Percentiles rank a stretch among this genome's conserved stretches.
Evolutionary conservation across 2,797 vertebrate genomes (phyloP).

Genomic region (Ceyx erithaca): DNA sequence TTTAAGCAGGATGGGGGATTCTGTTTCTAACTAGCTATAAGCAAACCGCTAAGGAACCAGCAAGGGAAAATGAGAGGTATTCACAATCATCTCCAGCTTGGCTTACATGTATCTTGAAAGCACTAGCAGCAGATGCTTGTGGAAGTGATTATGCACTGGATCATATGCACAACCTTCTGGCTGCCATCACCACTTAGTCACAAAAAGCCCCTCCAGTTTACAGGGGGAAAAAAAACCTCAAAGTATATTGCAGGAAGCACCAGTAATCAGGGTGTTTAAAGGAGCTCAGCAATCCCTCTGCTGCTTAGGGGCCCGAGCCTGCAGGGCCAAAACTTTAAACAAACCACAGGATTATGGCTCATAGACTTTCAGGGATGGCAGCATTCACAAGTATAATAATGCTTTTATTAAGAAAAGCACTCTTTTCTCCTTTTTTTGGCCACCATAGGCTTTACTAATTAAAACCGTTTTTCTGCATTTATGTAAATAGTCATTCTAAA

Average conservation of each 20-base stretch:
- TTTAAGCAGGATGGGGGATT: constrained; percentile 6
- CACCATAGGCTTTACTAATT: neutral
- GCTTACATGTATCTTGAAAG: constrained; percentile 10
- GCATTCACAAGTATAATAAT: neutral
- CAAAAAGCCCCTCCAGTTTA: neutral
- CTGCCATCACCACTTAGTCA: neutral
- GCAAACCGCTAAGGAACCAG: neutral
- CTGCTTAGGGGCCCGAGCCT: neutral
- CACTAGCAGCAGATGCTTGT: constrained; percentile 21
- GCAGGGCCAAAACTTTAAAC: neutral
- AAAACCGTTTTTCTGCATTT: neutral
- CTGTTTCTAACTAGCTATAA: constrained; percentile 46
- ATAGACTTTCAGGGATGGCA: neutral
- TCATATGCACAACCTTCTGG: neutral
- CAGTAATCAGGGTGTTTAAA: neutral
- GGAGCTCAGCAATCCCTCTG: neutral
- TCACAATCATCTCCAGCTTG: constrained; percentile 2
- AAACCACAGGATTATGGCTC: neutral
- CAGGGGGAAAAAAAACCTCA: neutral
- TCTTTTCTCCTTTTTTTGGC: neutral
- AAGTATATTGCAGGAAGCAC: neutral
- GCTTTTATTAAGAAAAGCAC: neutral
- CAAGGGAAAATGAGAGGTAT: constrained; percentile 9
- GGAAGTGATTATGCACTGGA: constrained; percentile 33
- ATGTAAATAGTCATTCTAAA: neutral